Conservation (phyloP, 2,888 invertebrate species). For the Bellardia pandia region DNA sequence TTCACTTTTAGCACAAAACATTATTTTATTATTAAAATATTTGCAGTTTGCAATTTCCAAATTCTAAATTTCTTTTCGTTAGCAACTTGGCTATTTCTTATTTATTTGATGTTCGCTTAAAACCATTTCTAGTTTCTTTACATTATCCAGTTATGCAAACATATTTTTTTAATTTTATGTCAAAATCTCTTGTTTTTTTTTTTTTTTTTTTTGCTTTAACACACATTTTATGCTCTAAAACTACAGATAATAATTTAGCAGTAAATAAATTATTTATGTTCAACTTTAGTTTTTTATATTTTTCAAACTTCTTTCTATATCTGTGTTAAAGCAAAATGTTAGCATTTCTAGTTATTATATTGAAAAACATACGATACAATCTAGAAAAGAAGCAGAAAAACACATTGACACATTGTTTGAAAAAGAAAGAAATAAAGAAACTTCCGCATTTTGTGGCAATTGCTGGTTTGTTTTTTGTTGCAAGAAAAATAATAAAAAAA, state of each 20-base stretch:
- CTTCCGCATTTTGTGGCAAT: constrained; percentile 62
- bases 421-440: constrained; percentile 43
- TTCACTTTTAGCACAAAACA: too few species aligned
- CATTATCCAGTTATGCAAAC: not conserved
- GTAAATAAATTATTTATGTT: constrained; percentile 25
- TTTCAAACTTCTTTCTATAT: too few species aligned
- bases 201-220: constrained; percentile 1
- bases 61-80: too few species aligned
- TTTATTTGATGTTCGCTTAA: not conserved
- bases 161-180: constrained; percentile 22
- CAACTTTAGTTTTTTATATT: not conserved
- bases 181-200: constrained; percentile 5
- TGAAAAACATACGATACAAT: not conserved
- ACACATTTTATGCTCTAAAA: constrained; percentile 41
- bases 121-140: not conserved
- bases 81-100: too few species aligned
- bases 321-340: not conserved
- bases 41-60: too few species aligned
- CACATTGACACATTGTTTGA: not conserved
- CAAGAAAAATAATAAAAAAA: constrained; percentile 12
- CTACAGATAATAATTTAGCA: constrained; percentile 44
- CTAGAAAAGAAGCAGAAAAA: not conserved
- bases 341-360: too few species aligned
- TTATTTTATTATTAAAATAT: too few species aligned
- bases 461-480: not conserved